Conservation (phyloP, 2,888 invertebrate genomes). For the Lacanobia oleracea region DNA sequence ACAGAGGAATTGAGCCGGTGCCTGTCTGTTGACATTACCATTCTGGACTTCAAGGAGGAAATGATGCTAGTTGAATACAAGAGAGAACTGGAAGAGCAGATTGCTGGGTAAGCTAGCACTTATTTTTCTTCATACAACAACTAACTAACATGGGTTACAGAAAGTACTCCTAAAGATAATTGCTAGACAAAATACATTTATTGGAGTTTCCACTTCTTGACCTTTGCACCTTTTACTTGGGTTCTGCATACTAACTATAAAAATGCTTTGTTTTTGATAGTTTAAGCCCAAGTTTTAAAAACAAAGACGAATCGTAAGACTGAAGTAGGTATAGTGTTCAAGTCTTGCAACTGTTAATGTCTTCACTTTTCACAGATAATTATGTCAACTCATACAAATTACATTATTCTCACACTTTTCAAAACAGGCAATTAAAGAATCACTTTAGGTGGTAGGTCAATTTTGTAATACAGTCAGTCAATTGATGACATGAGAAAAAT, state of each 20-base stretch:
- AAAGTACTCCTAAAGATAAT: neutral
- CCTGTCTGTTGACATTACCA: constrained; percentile 84
- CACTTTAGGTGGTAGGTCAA: constrained; percentile 25
- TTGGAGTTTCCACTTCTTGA: too few relatives aligned
- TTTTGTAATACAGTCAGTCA: constrained; percentile 28
- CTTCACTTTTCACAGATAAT: constrained; percentile 32
- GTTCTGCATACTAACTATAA: too few relatives aligned
- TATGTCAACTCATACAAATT: constrained; percentile 13
- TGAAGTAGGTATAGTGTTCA: neutral
- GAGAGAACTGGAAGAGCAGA: constrained; percentile 85
- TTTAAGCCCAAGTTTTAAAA: neutral
- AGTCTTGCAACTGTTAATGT: neutral
- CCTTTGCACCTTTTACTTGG: too few relatives aligned
- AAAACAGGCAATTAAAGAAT: constrained; percentile 21
- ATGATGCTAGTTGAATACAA: constrained; percentile 87
- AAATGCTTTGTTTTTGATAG: neutral
- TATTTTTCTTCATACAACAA: neutral
- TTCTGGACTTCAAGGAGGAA: constrained; percentile 84
- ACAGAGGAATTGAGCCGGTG: constrained; percentile 84
- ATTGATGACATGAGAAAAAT: constrained; percentile 42
- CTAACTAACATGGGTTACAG: neutral
- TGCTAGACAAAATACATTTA: too few relatives aligned
- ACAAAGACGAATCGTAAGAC: neutral
- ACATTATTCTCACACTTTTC: constrained; percentile 41
- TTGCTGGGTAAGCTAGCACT: constrained; percentile 77